Evolutionary conservation across 2,113 vertebrate species (phyloP), one percentile per base, ranked within the genome.

Genomic region (Planiliza haematocheilus): DNA sequence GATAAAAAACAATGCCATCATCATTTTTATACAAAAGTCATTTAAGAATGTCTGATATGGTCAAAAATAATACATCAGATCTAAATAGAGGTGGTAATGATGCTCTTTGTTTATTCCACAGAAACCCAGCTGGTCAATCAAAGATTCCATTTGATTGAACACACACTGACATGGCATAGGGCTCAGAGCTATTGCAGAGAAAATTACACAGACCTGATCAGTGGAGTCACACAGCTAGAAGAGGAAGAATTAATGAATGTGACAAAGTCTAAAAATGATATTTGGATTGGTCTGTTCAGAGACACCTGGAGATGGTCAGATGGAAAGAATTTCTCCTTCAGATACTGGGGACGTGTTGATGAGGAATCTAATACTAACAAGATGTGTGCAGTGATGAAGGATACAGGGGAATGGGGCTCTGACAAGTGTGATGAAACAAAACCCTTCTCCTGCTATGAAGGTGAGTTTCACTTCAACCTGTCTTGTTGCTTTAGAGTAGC

Each of bases 141-240:
- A 30, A 21, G 36, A 48, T 73, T 8, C 1, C 0, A 21, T 17
- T 3, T 69, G 0, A 39, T 13, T 20, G 0, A 11, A 0, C 0
- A 0, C 0, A 0, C 0, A 0, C 16, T 0, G 34, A 41, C 0
- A 0, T 84, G 67, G 77, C 4, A 0, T 6, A 0, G 53, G 2
- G 67, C 62, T 51, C 79, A 56, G 18, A 49, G 2, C 0, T 56
- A 56, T 62, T 82, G 71, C 20, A 72, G 46, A 52, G 10, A 57
- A 17, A 0, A 52, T 1, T 24, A 63, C 51, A 73, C 62, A 7
- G 74, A 72, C 63, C 68, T 77, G 45, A 2, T 57, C 57, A 64
- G 74, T 13, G 62, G 68, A 24, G 0, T 1, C 1, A 2, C 1
- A 0, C 72, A 76, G 66, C 9, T 70, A 4, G 0, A 65, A 0